Evolutionary conservation across 2,113 vertebrate species (phyloP).

Genomic region (Baryphthengus martii): DNA sequence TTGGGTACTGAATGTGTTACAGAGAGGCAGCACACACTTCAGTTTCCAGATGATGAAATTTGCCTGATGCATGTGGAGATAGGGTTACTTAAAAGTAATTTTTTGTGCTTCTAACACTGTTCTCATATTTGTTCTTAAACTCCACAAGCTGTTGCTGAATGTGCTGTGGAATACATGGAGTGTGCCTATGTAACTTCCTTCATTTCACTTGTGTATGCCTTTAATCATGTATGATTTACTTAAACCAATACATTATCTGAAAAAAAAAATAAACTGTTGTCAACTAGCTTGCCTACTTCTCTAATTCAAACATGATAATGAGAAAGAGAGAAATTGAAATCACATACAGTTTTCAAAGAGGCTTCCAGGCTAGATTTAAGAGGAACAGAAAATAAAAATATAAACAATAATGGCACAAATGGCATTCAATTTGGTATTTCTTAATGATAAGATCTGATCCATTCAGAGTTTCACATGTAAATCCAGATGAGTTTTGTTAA

Average conservation of each 20-base stretch:
- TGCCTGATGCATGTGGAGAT: background rate
- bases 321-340: background rate
- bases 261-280: background rate
- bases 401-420: background rate
- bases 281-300: background rate
- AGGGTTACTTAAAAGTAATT: background rate
- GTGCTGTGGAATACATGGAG: background rate
- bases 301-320: background rate
- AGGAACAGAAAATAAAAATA: background rate
- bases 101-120: background rate
- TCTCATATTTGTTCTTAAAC: background rate
- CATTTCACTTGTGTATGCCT: background rate
- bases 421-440: background rate
- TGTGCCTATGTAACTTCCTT: background rate
- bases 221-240: background rate
- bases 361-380: background rate
- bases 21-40: background rate
- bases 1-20: background rate
- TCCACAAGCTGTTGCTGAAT: background rate
- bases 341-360: background rate
- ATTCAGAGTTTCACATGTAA: background rate
- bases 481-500: background rate
- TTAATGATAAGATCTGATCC: background rate
- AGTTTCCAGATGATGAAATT: background rate
- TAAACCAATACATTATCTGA: background rate